phyloP scores from a whole-genome alignment of 2,888 invertebrate species.

The Hypomecis atomaria region DNA sequence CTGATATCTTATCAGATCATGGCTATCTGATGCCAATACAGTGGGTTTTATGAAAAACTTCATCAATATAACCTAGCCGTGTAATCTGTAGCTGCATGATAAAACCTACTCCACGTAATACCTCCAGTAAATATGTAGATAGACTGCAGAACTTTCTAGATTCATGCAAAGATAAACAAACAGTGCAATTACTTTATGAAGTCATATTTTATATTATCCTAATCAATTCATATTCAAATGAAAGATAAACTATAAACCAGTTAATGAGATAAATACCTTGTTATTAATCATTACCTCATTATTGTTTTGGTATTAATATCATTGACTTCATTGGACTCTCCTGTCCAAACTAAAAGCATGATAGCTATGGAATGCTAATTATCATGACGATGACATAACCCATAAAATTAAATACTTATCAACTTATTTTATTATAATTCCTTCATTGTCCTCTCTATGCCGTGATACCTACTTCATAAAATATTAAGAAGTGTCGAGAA shows the following conservation, averaged over 20 bases:
- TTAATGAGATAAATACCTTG: background rate
- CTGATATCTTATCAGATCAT: slow-evolving; percentile 56
- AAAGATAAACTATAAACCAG: background rate
- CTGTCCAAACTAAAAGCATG: too few relatives aligned
- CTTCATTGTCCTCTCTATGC: too few relatives aligned
- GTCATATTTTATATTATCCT: background rate
- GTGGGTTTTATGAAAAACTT: slow-evolving; percentile 39
- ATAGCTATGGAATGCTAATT: too few relatives aligned
- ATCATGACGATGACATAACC: too few relatives aligned
- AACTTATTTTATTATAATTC: too few relatives aligned
- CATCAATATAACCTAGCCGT: slow-evolving; percentile 43
- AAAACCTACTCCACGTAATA: slow-evolving; percentile 5
- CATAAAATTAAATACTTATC: too few relatives aligned
- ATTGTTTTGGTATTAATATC: too few relatives aligned
- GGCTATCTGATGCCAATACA: slow-evolving; percentile 45
- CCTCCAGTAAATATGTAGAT: slow-evolving; percentile 12
- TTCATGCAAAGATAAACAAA: slow-evolving; percentile 12
- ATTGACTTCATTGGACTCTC: too few relatives aligned
- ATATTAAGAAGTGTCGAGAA: too few relatives aligned
- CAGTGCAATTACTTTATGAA: background rate
- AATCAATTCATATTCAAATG: background rate
- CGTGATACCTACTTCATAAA: too few relatives aligned
- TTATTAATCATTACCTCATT: background rate
- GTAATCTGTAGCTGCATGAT: slow-evolving; percentile 42
- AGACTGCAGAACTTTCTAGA: slow-evolving; percentile 10